These are phyloP conservation scores for Dexiosoma caninum DNA, from an alignment of 2,888 invertebrate species.

Conservation along the genomic window DNA sequence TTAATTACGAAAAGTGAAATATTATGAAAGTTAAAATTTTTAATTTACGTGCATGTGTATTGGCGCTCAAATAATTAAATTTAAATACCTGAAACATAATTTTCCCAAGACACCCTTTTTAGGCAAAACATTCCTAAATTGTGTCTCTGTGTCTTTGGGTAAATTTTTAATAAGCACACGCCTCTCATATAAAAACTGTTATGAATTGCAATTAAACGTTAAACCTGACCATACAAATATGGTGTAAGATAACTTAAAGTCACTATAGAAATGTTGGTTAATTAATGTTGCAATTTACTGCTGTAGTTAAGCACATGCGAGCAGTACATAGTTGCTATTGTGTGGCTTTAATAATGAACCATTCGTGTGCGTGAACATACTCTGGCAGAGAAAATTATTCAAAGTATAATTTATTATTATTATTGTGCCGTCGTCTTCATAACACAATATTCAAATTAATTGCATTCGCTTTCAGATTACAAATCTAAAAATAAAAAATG, in stretches of 20 bases:
- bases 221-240: background rate
- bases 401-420: slow-evolving; percentile 16
- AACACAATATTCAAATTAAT: background rate
- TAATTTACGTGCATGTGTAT: too few relatives aligned
- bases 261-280: background rate
- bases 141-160: too few relatives aligned
- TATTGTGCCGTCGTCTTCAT: background rate
- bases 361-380: background rate
- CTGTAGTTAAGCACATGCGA: background rate
- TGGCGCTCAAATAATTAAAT: too few relatives aligned
- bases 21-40: background rate
- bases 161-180: too few relatives aligned
- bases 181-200: too few relatives aligned
- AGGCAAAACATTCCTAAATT: too few relatives aligned
- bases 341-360: background rate
- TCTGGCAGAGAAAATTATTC: slow-evolving; percentile 3
- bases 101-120: too few relatives aligned
- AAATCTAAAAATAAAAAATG: background rate
- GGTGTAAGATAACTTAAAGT: background rate
- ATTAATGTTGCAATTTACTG: slow-evolving; percentile 37
- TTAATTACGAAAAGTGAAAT: slow-evolving; percentile 37
- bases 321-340: background rate
- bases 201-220: background rate
- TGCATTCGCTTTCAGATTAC: slow-evolving; percentile 11
- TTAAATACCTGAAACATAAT: too few relatives aligned